A percentile compares a stretch with the other conserved stretches of the same genome.
Conservation (phyloP, 2,797 vertebrate genomes). For the Acrossocheilus wenchowensis region DNA sequence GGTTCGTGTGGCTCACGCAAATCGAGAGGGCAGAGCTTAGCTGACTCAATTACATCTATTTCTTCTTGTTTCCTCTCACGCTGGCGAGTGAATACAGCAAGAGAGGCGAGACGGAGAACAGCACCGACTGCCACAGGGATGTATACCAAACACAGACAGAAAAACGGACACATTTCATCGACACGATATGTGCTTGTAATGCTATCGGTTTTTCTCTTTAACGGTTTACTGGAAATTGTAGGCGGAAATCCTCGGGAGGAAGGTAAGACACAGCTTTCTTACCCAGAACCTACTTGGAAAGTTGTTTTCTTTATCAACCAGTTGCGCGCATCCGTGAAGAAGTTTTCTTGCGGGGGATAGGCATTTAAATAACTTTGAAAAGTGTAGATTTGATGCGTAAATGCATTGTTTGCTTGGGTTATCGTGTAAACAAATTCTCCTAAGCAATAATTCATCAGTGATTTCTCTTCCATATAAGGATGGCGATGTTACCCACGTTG, state of each 20-base stretch:
- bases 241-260: constrained; percentile 27
- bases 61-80: constrained; percentile 50
- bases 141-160: constrained; percentile 66
- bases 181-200: neutral
- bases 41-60: constrained; percentile 41
- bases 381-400: neutral
- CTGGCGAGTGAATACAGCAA: constrained; percentile 15
- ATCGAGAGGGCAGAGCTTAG: constrained; percentile 47
- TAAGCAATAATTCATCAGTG: neutral
- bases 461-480: constrained; percentile 54
- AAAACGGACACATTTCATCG: constrained; percentile 45
- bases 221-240: constrained; percentile 35
- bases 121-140: constrained; percentile 54
- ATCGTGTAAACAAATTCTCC: neutral
- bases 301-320: constrained; percentile 47
- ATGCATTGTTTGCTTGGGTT: neutral
- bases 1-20: constrained; percentile 16
- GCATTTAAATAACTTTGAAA: neutral
- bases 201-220: constrained; percentile 36
- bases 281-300: constrained; percentile 40
- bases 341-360: neutral
- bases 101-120: constrained; percentile 38
- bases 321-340: constrained; percentile 49
- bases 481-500: neutral
- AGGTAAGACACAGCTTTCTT: constrained; percentile 46